Base-by-base conservation (phyloP, 2,113 vertebrate genomes). In the Todiramphus chloris region DNA sequence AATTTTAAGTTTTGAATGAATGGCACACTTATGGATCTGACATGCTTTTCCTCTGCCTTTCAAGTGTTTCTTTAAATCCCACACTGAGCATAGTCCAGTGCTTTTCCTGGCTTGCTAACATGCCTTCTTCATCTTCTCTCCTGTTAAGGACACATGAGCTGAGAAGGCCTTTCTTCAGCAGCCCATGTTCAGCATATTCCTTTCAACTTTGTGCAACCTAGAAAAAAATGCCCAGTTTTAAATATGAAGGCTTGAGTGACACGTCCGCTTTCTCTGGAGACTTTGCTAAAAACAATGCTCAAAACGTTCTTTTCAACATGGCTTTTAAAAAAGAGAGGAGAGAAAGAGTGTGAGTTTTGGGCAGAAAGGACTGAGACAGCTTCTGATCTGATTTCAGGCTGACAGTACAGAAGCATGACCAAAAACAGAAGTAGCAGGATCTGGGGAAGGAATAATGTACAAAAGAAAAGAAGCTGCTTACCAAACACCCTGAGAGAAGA, bases 381-480 rank as follows among this genome's bases (percentile, higher is more conserved):
- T 66, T 46, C 89, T 94, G 64, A 58, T 72, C 59, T 85, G 66
- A 27, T 90, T 97, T 96, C 87, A 66, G 90, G 86, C 56, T 92
- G 88, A 55, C 89, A 93, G 24, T 64, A 18, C 44, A 74, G 70
- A 84, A 91, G 83, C 58, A 78, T 89, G 90, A 96, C 73, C 75
- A 74, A 93, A 97, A 95, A 23, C 66, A 94, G 80, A 97, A 90
- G 44, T 15, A 4, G 5, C 60, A 76, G 48, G 58, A 82, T 69
- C 76, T 78, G 64, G 48, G 84, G 50, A 73, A 43, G 21, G 13
- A 89, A 93, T 83, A 95, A 86, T 30, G 50, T 48, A 48, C 24
- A 81, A 93, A 35, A 89, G 44, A 43, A 87, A 84, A 87, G 31
- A 69, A 94, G 89, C 69, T 83, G 63, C 50, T 80, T 66, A 91